A percentile compares a stretch with the other conserved stretches of the same genome.
These are phyloP conservation scores for Microplitis deprimator DNA, from an alignment of 2,888 invertebrate genomes.

Conservation along the genomic window DNA sequence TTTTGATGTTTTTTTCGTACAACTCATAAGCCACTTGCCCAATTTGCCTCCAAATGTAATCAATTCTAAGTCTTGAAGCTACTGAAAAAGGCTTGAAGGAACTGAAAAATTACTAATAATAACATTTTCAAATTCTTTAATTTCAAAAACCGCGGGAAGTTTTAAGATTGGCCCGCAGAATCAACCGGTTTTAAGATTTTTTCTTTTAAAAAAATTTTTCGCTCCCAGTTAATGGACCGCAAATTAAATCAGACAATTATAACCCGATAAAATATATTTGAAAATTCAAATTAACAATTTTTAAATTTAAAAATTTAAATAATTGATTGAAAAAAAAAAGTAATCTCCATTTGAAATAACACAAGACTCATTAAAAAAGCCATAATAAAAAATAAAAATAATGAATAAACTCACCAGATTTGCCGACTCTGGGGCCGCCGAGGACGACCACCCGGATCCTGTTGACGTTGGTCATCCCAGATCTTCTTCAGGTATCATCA, in stretches of 20 bases:
- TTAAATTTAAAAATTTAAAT: neutral
- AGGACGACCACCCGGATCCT: conserved; percentile 86
- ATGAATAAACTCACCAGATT: conserved; percentile 78
- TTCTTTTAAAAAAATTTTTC: neutral
- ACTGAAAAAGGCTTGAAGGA: no score
- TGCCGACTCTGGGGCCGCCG: conserved; percentile 83
- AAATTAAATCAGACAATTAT: neutral
- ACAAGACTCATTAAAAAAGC: conserved; percentile 18
- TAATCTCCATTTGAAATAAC: neutral
- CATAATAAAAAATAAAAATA: conserved; percentile 7
- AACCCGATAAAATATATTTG: neutral
- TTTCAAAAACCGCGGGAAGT: no score
- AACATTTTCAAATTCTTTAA: no score
- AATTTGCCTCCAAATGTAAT: no score
- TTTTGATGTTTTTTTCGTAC: no score
- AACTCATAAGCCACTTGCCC: no score
- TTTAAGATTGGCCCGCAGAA: no score
- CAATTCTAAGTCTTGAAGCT: no score
- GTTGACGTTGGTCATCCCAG: conserved; percentile 82
- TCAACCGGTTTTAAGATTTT: no score
- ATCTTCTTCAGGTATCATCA: conserved; percentile 57
- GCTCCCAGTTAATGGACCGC: no score
- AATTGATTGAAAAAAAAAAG: neutral
- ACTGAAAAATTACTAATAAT: no score
- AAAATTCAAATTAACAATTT: neutral